phyloP scores from a whole-genome alignment of 2,888 invertebrate genomes.

The Halictus ligatus region DNA sequence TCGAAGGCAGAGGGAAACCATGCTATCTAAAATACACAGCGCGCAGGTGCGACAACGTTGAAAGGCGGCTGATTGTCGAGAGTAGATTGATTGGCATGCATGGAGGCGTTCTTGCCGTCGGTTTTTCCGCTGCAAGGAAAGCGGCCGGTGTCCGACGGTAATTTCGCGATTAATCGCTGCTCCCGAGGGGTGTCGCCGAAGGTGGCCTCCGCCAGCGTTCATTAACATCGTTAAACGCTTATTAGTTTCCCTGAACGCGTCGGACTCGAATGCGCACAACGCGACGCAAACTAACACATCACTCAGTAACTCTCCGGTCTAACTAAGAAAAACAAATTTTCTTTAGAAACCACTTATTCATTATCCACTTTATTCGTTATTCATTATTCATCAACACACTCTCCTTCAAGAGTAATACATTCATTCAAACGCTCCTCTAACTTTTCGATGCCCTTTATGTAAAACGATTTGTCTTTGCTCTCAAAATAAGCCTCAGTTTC shows the following conservation, averaged over 20 bases:
- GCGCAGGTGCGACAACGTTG: conserved; percentile 21
- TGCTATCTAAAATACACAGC: neutral
- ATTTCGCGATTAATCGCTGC: conserved; percentile 25
- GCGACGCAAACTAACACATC: too few species aligned
- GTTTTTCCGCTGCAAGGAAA: conserved; percentile 1
- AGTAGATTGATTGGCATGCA: conserved; percentile 35
- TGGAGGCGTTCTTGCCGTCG: conserved; percentile 4
- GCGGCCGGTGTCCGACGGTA: neutral
- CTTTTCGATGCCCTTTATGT: too few species aligned
- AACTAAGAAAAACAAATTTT: too few species aligned
- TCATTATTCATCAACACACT: too few species aligned
- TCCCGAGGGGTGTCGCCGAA: neutral
- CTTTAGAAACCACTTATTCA: too few species aligned
- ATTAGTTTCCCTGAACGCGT: neutral
- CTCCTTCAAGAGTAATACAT: too few species aligned
- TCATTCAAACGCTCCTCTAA: too few species aligned
- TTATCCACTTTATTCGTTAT: too few species aligned
- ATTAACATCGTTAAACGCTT: neutral
- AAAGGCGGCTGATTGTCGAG: conserved; percentile 37
- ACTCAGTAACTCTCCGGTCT: too few species aligned
- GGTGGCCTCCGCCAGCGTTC: neutral
- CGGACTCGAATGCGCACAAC: too few species aligned
- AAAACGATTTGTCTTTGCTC: too few species aligned
- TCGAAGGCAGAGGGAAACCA: neutral
- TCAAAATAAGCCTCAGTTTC: too few species aligned